These are phyloP conservation scores for Romanogobio albipinnatus DNA, from an alignment of 2,113 vertebrate species.

Conservation along the genomic window DNA sequence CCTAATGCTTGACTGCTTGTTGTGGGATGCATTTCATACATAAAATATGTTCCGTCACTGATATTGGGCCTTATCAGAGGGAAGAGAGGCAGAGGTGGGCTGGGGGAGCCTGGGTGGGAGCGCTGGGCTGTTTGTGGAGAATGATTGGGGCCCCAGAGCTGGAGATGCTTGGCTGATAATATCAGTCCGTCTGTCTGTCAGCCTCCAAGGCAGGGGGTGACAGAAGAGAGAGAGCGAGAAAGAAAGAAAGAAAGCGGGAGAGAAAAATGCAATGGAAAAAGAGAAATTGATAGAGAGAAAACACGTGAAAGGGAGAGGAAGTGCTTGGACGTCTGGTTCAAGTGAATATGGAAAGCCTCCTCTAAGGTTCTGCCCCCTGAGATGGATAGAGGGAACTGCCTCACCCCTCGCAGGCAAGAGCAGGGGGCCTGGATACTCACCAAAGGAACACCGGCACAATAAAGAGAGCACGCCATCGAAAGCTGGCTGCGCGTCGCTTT, in stretches of 20 bases:
- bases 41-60: constrained; percentile 98
- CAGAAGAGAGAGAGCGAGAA: constrained; percentile 24
- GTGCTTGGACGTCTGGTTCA: constrained; percentile 33
- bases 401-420: constrained; percentile 37
- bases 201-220: constrained; percentile 69
- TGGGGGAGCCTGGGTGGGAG: constrained; percentile 63
- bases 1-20: constrained; percentile 95
- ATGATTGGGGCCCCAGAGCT: constrained; percentile 82
- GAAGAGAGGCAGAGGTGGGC: constrained; percentile 55
- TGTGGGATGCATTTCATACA: constrained; percentile 93
- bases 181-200: constrained; percentile 84
- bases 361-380: constrained; percentile 34
- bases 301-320: constrained; percentile 33
- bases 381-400: constrained; percentile 22
- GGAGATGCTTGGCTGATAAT: constrained; percentile 84
- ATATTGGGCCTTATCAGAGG: constrained; percentile 91
- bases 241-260: constrained; percentile 17
- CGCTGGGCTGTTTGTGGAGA: constrained; percentile 86
- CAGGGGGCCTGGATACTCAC: constrained; percentile 17
- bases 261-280: constrained; percentile 51
- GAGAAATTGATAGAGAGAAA: constrained; percentile 16
- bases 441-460: constrained; percentile 41
- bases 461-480: constrained; percentile 2
- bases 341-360: constrained; percentile 37
- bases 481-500: background rate